A percentile compares a stretch with the other conserved stretches of the same genome.
phyloP scores from a whole-genome alignment of 2,888 invertebrate species.

The Mactromeris polynyma region DNA sequence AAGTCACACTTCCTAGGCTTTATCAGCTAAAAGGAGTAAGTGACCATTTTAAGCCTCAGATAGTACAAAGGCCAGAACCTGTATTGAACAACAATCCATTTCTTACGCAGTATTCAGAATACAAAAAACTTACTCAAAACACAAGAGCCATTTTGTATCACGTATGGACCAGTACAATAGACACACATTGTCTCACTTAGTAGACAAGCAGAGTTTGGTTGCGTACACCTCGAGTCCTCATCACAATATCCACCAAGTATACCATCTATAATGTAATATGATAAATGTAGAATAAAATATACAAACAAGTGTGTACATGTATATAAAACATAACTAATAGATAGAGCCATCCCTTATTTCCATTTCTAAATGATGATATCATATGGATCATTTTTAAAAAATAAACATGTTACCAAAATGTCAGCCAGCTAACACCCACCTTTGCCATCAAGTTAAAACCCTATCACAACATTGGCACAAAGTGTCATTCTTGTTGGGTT shows the following conservation, averaged over 20 bases:
- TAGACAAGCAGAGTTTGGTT: background rate
- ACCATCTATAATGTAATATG: constrained; percentile 10
- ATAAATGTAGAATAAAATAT: too few species aligned
- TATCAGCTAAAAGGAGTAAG: background rate
- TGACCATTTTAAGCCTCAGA: background rate
- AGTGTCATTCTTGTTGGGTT: too few species aligned
- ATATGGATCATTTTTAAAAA: too few species aligned
- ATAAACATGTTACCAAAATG: too few species aligned
- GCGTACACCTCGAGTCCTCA: background rate
- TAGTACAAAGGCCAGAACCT: too few species aligned
- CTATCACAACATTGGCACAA: too few species aligned
- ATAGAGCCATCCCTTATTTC: too few species aligned
- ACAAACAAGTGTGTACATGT: too few species aligned
- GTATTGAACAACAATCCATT: background rate
- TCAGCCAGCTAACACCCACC: too few species aligned
- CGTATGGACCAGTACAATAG: background rate
- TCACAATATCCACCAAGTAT: constrained; percentile 17
- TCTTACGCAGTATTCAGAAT: background rate
- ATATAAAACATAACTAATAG: too few species aligned
- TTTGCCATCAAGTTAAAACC: too few species aligned
- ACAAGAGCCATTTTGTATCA: background rate
- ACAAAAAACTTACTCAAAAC: background rate
- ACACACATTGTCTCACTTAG: background rate
- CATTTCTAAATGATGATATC: too few species aligned
- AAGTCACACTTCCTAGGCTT: background rate